Percentiles rank a stretch among this genome's conserved stretches.
Conservation (phyloP, 1,140 invertebrate species). For the Drosophila burlai region DNA sequence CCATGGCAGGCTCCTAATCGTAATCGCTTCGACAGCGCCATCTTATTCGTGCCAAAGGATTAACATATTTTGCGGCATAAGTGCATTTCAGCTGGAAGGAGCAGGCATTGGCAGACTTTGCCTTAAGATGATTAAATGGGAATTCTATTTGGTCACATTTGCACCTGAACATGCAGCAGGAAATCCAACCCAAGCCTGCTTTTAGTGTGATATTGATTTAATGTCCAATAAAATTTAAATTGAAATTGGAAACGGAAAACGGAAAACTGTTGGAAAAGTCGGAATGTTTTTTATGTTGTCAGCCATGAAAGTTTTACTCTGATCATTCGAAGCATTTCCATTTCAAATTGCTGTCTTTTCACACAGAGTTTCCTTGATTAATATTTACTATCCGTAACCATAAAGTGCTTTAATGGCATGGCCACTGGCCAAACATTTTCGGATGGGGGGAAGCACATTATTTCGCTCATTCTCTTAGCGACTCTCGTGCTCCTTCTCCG, state of each 20-base stretch:
- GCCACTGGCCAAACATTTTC: slow-evolving; percentile 5
- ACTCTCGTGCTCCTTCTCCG: slow-evolving; percentile 1
- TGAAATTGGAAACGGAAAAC: slow-evolving; percentile 1
- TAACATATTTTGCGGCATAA: slow-evolving; percentile 25
- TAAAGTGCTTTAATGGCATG: slow-evolving; percentile 21
- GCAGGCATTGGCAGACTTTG: slow-evolving; percentile 1
- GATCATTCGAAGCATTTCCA: slow-evolving; percentile 1
- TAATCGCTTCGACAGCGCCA: slow-evolving; percentile 5
- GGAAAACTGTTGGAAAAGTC: neutral
- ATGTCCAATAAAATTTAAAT: slow-evolving; percentile 18
- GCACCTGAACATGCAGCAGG: slow-evolving; percentile 6
- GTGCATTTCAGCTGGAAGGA: slow-evolving; percentile 10
- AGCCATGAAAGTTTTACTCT: slow-evolving; percentile 2
- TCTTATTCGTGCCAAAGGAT: slow-evolving; percentile 9
- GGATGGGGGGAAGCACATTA: neutral
- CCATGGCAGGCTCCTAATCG: slow-evolving; percentile 4
- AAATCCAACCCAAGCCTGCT: neutral
- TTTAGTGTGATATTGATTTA: slow-evolving; percentile 34
- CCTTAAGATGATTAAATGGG: slow-evolving; percentile 25
- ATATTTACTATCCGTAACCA: slow-evolving; percentile 33
- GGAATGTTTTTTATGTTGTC: neutral
- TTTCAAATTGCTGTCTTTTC: slow-evolving; percentile 2
- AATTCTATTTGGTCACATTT: slow-evolving; percentile 6
- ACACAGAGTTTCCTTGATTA: slow-evolving; percentile 4
- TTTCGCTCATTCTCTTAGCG: slow-evolving; percentile 4